Base-by-base conservation (phyloP, 2,797 vertebrate genomes). In the Petrocephalus schoutedeni region DNA sequence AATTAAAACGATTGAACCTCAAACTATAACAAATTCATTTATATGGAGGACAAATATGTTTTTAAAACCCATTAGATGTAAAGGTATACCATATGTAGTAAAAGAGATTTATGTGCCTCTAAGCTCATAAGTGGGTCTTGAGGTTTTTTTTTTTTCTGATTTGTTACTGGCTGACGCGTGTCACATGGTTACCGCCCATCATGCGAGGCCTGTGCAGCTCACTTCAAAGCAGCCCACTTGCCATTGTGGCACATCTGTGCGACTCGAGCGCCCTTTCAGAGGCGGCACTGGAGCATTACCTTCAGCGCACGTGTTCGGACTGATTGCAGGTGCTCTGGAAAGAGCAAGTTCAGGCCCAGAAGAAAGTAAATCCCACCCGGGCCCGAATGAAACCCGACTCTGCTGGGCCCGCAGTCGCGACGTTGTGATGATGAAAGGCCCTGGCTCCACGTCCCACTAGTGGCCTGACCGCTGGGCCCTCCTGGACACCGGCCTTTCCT, bases 41-140 rank as follows among this genome's bases (percentile, higher is more conserved):
- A 80, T 80, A 80, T 45, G 41, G 45, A 54, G 80, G 80, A 53
- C 80, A 84, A 84, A 84, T 53, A 28, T 84, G 45, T 84, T n/a
- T 84, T 84, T 84, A 51, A 80, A 80, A 80, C 41, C 41, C 74
- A 80, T 80, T 80, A 80, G 41, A 16, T 49, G 19, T 80, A 80
- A 80, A 45, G 41, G 41, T 10, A 80, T 49, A 80, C 16, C 41
- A 80, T 49, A 49, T 80, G 41, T 80, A 49, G 74, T 49, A 80
- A 80, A 45, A 49, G 19, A 49, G 41, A 80, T 80, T 80, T 49
- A 80, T 80, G 74, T 80, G 41, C 19, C 16, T 49, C 74, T 80
- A 80, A 49, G 36, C 41, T 80, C 41, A 10, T 80, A 80, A 80
- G 36, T 80, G 74, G 45, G 74, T 80, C 45, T 49, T 80, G 36